Conservation (phyloP, 1,140 invertebrate species). For the Lethrus apterus region DNA sequence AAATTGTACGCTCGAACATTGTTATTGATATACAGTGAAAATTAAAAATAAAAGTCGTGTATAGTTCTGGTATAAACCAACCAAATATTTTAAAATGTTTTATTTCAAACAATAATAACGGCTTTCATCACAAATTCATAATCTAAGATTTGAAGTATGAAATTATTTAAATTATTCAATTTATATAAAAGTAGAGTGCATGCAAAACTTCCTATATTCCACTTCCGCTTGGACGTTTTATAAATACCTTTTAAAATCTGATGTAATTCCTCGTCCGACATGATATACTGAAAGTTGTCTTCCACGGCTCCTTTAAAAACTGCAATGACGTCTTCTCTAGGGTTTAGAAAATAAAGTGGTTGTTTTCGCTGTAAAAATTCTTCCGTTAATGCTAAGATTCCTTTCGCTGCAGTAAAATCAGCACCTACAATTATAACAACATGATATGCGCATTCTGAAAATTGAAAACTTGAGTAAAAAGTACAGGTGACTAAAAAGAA, state of each 20-base stretch:
- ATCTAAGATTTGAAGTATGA: no score
- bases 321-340: conserved; percentile 46
- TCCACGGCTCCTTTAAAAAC: conserved; percentile 51
- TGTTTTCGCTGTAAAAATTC: conserved; percentile 65
- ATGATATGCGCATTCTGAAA: conserved; percentile 4
- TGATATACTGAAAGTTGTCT: conserved; percentile 51
- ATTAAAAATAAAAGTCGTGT: no score
- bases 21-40: no score
- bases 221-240: neutral
- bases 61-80: no score
- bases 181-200: no score
- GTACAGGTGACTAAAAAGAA: conserved; percentile 1
- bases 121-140: neutral
- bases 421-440: conserved; percentile 47
- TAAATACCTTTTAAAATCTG: conserved; percentile 43
- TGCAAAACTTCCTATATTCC: no score
- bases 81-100: no score
- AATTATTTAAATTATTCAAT: no score
- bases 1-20: no score
- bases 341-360: conserved; percentile 53
- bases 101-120: neutral
- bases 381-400: conserved; percentile 63
- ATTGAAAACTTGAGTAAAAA: conserved; percentile 3
- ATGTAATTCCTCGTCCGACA: conserved; percentile 47
- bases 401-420: conserved; percentile 81